phyloP scores from a whole-genome alignment of 2,113 vertebrate genomes.

The Oryzias curvinotus region DNA sequence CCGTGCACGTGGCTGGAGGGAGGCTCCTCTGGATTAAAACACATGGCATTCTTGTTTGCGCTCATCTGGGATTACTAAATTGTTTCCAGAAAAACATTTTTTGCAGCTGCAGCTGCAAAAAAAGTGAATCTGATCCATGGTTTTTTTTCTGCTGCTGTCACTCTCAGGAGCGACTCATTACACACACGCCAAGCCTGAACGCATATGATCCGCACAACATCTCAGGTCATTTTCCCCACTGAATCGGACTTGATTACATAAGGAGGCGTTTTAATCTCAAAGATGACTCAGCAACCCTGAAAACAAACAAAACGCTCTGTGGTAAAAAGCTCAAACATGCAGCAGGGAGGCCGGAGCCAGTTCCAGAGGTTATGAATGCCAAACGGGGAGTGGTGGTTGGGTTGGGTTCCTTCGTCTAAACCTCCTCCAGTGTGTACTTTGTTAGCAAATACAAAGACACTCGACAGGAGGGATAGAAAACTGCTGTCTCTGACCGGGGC shows the following conservation, averaged over 20 bases:
- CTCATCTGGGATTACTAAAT: constrained; percentile 18
- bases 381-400: constrained; percentile 41
- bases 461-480: constrained; percentile 5
- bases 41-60: constrained; percentile 28
- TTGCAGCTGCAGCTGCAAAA: background rate
- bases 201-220: constrained; percentile 20
- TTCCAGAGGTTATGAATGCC: constrained; percentile 36
- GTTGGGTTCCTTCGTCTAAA: constrained; percentile 30
- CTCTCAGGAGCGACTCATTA: background rate
- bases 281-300: constrained; percentile 18
- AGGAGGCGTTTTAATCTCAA: constrained; percentile 27
- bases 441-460: constrained; percentile 35
- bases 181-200: constrained; percentile 7
- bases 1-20: background rate
- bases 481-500: constrained; percentile 10
- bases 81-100: background rate
- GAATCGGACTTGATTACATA: constrained; percentile 32
- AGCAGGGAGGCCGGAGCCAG: constrained; percentile 2
- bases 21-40: constrained; percentile 16
- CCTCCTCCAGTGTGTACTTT: constrained; percentile 44
- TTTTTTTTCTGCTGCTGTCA: background rate
- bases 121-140: background rate
- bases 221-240: constrained; percentile 18
- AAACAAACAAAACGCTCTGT: constrained; percentile 15
- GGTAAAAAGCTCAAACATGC: constrained; percentile 26